A percentile compares a stretch with the other conserved stretches of the same genome.
Evolutionary conservation across 1,140 invertebrate genomes (phyloP).

Genomic region (Atta colombica): DNA sequence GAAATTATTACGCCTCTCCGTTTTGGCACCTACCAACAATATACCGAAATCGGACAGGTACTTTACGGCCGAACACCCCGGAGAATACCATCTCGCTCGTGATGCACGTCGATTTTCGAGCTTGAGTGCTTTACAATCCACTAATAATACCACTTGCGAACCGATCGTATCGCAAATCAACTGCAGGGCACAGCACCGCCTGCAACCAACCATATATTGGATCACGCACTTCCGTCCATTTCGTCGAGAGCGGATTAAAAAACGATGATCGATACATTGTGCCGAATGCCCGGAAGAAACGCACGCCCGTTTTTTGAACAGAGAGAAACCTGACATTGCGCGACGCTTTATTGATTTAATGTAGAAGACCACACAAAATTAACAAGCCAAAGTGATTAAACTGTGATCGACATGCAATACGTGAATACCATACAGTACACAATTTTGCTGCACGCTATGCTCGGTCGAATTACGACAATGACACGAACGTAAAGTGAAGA

Average conservation of each 20-base stretch:
- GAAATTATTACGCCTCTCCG: slow-evolving; percentile 30
- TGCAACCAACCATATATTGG: slow-evolving; percentile 7
- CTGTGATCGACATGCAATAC: not conserved
- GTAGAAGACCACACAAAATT: not conserved
- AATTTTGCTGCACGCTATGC: not conserved
- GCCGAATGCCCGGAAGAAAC: not conserved
- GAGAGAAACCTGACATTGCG: not conserved
- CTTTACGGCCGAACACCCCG: not conserved
- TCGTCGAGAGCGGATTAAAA: slow-evolving; percentile 35
- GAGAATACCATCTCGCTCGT: not conserved
- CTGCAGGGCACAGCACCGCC: slow-evolving; percentile 11
- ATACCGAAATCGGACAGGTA: not conserved
- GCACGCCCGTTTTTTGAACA: not conserved
- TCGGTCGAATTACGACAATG: not conserved
- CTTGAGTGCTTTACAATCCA: slow-evolving; percentile 51
- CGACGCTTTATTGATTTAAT: slow-evolving; percentile 31
- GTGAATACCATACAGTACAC: not conserved
- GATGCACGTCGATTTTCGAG: slow-evolving; percentile 21
- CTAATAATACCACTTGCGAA: slow-evolving; percentile 49
- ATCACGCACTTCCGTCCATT: slow-evolving; percentile 25
- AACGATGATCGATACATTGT: not conserved
- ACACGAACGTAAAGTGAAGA: not conserved
- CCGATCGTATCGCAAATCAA: slow-evolving; percentile 50
- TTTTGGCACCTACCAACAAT: slow-evolving; percentile 1
- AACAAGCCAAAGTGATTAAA: not conserved